These are phyloP conservation scores for Strix uralensis DNA, from an alignment of 2,113 vertebrate genomes.

Conservation along the genomic window DNA sequence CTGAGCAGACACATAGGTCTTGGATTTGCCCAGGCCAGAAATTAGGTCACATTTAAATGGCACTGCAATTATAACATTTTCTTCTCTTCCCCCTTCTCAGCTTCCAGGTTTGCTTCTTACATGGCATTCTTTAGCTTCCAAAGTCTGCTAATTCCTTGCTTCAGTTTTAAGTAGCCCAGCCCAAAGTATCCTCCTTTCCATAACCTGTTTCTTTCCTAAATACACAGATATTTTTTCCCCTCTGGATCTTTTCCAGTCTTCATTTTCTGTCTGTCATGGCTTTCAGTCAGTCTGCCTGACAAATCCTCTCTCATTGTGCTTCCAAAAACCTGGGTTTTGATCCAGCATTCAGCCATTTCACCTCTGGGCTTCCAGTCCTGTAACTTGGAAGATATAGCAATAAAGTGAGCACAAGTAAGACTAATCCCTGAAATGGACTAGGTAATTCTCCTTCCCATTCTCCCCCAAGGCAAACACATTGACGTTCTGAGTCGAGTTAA, in stretches of 20 bases:
- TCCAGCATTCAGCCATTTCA: constrained; percentile 15
- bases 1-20: neutral
- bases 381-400: constrained; percentile 7
- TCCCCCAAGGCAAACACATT: constrained; percentile 32
- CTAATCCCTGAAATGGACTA: constrained; percentile 52
- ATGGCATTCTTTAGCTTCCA: neutral
- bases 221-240: neutral
- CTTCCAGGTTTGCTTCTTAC: neutral
- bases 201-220: neutral
- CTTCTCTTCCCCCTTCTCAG: neutral
- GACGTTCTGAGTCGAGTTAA: constrained; percentile 37
- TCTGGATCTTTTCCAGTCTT: constrained; percentile 1
- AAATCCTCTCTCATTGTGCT: constrained; percentile 5
- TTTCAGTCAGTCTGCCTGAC: neutral
- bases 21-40: neutral
- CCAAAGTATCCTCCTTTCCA: neutral
- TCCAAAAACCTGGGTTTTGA: constrained; percentile 10
- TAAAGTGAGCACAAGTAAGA: constrained; percentile 28
- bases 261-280: neutral
- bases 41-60: neutral
- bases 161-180: neutral
- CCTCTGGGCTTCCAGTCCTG: constrained; percentile 38
- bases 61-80: neutral
- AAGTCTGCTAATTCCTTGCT: neutral
- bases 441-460: constrained; percentile 20